Percentiles rank a stretch among this genome's conserved stretches.
phyloP scores from a whole-genome alignment of 2,797 vertebrate genomes.

The Vireo griseus region DNA sequence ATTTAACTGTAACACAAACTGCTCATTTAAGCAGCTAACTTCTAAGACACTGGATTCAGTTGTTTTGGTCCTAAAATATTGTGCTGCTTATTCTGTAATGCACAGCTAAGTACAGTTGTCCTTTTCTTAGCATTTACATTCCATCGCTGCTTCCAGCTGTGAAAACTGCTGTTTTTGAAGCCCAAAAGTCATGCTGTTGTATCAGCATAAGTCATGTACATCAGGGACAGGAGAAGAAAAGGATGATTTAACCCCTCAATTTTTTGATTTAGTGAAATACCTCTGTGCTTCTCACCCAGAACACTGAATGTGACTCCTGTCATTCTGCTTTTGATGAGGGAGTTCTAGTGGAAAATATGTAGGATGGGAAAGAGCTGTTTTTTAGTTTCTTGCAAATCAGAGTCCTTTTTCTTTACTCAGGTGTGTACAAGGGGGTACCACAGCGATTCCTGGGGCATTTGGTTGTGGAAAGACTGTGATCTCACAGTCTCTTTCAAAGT shows the following conservation, averaged over 20 bases:
- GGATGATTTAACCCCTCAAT: neutral
- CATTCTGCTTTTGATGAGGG: neutral
- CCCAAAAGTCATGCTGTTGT: neutral
- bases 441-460: constrained; percentile 96
- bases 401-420: constrained; percentile 69
- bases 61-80: neutral
- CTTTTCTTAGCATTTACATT: neutral
- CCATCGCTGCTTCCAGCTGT: neutral
- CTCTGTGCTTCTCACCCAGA: neutral
- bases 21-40: neutral
- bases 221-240: neutral
- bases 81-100: neutral
- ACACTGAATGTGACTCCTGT: neutral
- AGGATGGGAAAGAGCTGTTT: neutral
- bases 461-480: constrained; percentile 99
- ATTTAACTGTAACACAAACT: neutral
- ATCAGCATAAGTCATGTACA: neutral
- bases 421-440: constrained; percentile 98
- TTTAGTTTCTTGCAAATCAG: neutral
- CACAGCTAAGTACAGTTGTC: neutral
- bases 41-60: neutral
- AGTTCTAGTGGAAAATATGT: neutral
- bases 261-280: neutral
- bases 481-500: constrained; percentile 96
- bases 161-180: neutral